Base-by-base conservation (phyloP, 2,797 vertebrate genomes). In the Limnodromus scolopaceus region DNA sequence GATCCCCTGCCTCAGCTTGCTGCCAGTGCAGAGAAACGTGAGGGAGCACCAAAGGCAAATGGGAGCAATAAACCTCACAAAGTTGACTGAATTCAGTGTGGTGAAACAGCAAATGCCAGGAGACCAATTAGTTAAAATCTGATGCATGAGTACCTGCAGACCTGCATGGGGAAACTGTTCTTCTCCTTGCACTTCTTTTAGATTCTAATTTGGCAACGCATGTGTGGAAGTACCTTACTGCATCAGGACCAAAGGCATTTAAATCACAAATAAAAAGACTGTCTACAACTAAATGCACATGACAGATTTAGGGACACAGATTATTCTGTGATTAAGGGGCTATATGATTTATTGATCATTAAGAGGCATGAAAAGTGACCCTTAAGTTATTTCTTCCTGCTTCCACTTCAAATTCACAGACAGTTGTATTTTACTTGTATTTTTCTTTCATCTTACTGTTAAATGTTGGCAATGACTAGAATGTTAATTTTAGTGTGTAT, bases 401-500 rank as follows among this genome's bases (percentile, higher is more conserved):
- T 90, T 90, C 39, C 20, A 48, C 20, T 70, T 94, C n/a, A 77
- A 63, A 78, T 74, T 61, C 11, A 39, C 48, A 70, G 63, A 27
- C 8, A 65, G 58, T n/a, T 80, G 32, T 30, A 77, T 63, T 87
- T 48, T 54, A 85, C 46, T 81, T 79, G 4, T 8, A 25, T 43
- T 91, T 53, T 82, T 64, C 38, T 80, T 82, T 71, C 39, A 39
- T 54, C 48, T 82, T 85, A 51, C n/a, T 69, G 39, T 60, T 79
- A 63, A 84, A 79, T 53, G 48, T 19, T 81, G 87, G 74, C 30
- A 78, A 94, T 89, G 79, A 96, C 64, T 83, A 61, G 58, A 89
- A 91, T 93, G 49, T 87, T 93, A 79, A 80, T 82, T 89, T 92
- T 90, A 87, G 54, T 70, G 17, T 88, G 51, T 91, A 89, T 92